Base-by-base conservation (phyloP, 2,888 invertebrate genomes). In the Girardia tigrina region DNA sequence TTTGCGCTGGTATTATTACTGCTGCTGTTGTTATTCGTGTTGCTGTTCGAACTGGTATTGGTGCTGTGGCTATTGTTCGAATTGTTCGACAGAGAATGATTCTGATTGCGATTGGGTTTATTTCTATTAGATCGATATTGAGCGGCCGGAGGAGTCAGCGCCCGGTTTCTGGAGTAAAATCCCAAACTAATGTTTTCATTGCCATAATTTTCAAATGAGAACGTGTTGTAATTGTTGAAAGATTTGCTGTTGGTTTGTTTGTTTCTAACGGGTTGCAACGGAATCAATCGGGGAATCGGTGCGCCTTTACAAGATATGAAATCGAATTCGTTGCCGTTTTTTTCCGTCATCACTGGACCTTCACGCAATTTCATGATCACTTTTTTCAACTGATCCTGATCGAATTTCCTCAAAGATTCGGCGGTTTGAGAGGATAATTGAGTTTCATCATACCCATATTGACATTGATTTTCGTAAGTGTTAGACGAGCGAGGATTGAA, bases 351-450 rank as follows among this genome's bases (percentile, higher is more conserved):
- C n/a, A 56, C 56, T 6, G 56, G 56, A n/a, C 56, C 56, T 16
- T 56, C 56, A 4, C 56, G 56, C n/a, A 56, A 56, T 56, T 56
- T 56, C 56, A 56, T 56, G n/a, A 56, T 56, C n/a, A 56, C 56
- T 56, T 56, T 56, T 56, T 56, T 56, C 56, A 56, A 23, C 56
- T 56, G 56, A 56, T 56, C 56, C 56, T 56, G 56, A 16, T 56
- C 56, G 56, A 56, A 56, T 56, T 56, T 56, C 23, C 56, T 56
- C 4, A 56, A 23, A 12, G 56, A 56, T 56, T 56, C 56, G 23
- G 56, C 56, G 23, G 56, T 56, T n/a, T 56, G 56, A 56, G 56
- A 56, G n/a, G 56, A 56, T n/a, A 56, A 56, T n/a, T 56, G 56
- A 2, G 56, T 56, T 56, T 56, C 56, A 56, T 56, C 56, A n/a